Evolutionary conservation across 2,888 invertebrate genomes (phyloP).

Genomic region (Caenorhabditis becei): DNA sequence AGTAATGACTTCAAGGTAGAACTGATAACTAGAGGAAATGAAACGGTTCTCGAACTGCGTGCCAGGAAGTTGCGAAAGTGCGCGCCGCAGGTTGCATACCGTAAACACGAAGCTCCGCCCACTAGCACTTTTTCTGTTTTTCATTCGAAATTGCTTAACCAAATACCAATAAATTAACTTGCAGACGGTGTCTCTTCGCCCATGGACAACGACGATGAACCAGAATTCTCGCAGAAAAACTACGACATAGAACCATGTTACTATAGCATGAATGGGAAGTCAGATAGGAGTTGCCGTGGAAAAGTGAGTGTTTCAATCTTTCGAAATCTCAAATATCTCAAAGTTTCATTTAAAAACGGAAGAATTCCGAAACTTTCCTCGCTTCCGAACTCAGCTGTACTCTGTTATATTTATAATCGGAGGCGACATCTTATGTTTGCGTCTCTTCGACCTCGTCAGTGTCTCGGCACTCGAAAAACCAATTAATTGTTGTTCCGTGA

Average conservation of each 20-base stretch:
- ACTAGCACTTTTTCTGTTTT: too few species aligned
- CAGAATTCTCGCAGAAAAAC: slow-evolving; percentile 62
- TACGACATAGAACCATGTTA: slow-evolving; percentile 69
- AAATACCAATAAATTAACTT: slow-evolving; percentile 10
- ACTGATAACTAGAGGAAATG: background rate
- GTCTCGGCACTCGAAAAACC: slow-evolving; percentile 53
- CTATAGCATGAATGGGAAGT: slow-evolving; percentile 65
- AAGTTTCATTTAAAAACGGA: slow-evolving; percentile 8
- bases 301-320: slow-evolving; percentile 56
- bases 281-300: slow-evolving; percentile 66
- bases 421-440: slow-evolving; percentile 39
- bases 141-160: background rate
- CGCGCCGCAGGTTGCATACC: slow-evolving; percentile 11
- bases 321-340: too few species aligned
- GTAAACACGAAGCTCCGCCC: background rate
- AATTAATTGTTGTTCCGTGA: slow-evolving; percentile 61
- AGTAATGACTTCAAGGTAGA: background rate
- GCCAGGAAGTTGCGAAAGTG: slow-evolving; percentile 26
- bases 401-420: slow-evolving; percentile 55
- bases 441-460: slow-evolving; percentile 34
- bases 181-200: slow-evolving; percentile 60
- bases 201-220: slow-evolving; percentile 58
- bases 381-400: slow-evolving; percentile 20
- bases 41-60: background rate
- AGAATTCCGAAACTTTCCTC: background rate